Evolutionary conservation across 2,888 invertebrate species (phyloP).

Genomic region (Panopea generosa): DNA sequence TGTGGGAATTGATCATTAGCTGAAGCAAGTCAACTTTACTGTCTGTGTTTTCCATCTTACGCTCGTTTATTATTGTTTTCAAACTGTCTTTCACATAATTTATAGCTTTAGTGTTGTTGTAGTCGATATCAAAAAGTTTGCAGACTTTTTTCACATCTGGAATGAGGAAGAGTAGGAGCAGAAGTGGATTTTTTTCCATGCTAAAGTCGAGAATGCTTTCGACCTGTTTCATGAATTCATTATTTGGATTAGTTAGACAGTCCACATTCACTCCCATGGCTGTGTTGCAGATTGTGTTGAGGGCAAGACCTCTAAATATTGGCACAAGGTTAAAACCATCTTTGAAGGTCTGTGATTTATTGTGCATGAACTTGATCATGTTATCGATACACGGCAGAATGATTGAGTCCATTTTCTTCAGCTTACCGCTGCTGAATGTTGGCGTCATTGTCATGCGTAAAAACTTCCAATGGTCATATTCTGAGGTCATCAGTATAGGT

Average conservation of each 20-base stretch:
- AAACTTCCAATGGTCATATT: slow-evolving; percentile 49
- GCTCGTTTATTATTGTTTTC: slow-evolving; percentile 34
- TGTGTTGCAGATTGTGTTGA: slow-evolving; percentile 67
- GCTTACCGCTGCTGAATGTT: slow-evolving; percentile 52
- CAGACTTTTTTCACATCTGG: slow-evolving; percentile 52
- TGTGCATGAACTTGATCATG: slow-evolving; percentile 18
- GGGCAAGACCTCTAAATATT: slow-evolving; percentile 55
- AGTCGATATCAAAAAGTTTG: slow-evolving; percentile 47
- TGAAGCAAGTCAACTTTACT: slow-evolving; percentile 48
- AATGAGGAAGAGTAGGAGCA: slow-evolving; percentile 43
- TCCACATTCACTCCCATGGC: slow-evolving; percentile 67
- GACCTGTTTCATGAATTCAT: slow-evolving; percentile 58
- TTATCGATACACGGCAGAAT: slow-evolving; percentile 27
- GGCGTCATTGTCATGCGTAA: slow-evolving; percentile 53
- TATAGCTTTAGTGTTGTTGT: slow-evolving; percentile 44
- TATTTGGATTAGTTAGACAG: slow-evolving; percentile 46
- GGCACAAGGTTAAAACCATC: slow-evolving; percentile 32
- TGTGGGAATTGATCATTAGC: slow-evolving; percentile 56
- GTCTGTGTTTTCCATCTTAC: slow-evolving; percentile 24
- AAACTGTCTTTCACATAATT: slow-evolving; percentile 31
- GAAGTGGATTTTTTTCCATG: slow-evolving; percentile 35
- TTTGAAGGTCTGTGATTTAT: not conserved
- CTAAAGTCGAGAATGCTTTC: slow-evolving; percentile 35
- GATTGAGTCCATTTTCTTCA: slow-evolving; percentile 54
- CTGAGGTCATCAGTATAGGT: slow-evolving; percentile 37